A percentile compares a stretch with the other conserved stretches of the same genome.
Conservation (phyloP, 2,797 vertebrate genomes). For the Siniperca scherzeri region DNA sequence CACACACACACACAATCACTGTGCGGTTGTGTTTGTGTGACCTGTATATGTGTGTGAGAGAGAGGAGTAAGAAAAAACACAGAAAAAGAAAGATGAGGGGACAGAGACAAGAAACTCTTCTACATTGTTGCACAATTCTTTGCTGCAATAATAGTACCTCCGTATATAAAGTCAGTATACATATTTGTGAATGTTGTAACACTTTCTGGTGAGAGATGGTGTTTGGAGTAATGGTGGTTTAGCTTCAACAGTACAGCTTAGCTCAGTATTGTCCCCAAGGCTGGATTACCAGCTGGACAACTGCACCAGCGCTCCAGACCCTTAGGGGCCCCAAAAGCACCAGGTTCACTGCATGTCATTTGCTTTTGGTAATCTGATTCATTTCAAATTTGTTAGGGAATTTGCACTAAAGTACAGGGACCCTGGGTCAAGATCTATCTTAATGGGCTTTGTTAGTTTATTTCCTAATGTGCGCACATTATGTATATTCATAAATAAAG, state of each 20-base stretch:
- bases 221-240: slow-evolving; percentile 24
- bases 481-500: not conserved
- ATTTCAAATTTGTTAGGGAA: not conserved
- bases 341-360: not conserved
- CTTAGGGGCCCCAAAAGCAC: not conserved
- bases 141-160: slow-evolving; percentile 27
- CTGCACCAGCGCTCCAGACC: not conserved
- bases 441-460: not conserved
- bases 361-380: slow-evolving; percentile 15
- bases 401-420: not conserved
- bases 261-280: slow-evolving; percentile 4
- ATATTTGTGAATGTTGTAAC: slow-evolving; percentile 53
- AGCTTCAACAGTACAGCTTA: slow-evolving; percentile 34
- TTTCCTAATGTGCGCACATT: not conserved
- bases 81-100: slow-evolving; percentile 25
- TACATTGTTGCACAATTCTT: slow-evolving; percentile 18
- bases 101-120: slow-evolving; percentile 22
- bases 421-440: not conserved
- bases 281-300: slow-evolving; percentile 17
- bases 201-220: slow-evolving; percentile 31
- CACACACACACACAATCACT: slow-evolving; percentile 30
- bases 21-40: slow-evolving; percentile 14
- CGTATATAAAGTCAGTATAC: slow-evolving; percentile 50
- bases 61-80: slow-evolving; percentile 21
- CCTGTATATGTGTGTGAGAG: slow-evolving; percentile 6